Conservation (phyloP, 2,113 vertebrate genomes). For the Mirounga angustirostris region DNA sequence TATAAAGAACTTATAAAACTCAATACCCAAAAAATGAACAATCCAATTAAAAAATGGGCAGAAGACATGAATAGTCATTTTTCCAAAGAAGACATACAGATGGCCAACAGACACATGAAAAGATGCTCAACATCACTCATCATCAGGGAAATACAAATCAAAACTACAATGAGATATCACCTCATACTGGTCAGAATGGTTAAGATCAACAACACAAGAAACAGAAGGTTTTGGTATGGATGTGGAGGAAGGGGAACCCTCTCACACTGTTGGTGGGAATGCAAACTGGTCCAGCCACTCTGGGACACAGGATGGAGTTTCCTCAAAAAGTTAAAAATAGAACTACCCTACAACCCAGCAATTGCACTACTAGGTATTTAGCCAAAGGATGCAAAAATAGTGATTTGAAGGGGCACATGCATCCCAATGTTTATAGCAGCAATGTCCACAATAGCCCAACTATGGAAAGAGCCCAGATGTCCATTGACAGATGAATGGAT, state of each 20-base stretch:
- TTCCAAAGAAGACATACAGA: neutral
- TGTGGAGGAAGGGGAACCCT: neutral
- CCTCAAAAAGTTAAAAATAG: neutral
- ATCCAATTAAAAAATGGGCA: neutral
- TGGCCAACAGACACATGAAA: neutral
- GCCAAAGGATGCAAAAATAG: neutral
- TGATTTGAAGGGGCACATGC: neutral
- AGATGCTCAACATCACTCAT: neutral
- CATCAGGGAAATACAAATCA: neutral
- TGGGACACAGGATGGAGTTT: neutral
- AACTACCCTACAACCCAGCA: neutral
- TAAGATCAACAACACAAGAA: neutral
- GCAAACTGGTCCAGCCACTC: neutral
- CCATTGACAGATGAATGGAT: neutral
- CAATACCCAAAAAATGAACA: neutral
- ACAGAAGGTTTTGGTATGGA: neutral
- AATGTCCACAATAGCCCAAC: neutral
- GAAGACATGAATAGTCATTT: neutral
- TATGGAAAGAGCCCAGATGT: neutral
- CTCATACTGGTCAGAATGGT: neutral
- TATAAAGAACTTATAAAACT: neutral
- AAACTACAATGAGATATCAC: neutral
- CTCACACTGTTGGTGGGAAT: neutral
- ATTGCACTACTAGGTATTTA: neutral
- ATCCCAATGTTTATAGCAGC: neutral